Percentiles rank a stretch among this genome's conserved stretches.
These are phyloP conservation scores for Scaptomyza reducta DNA, from an alignment of 2,888 invertebrate genomes.

Conservation along the genomic window DNA sequence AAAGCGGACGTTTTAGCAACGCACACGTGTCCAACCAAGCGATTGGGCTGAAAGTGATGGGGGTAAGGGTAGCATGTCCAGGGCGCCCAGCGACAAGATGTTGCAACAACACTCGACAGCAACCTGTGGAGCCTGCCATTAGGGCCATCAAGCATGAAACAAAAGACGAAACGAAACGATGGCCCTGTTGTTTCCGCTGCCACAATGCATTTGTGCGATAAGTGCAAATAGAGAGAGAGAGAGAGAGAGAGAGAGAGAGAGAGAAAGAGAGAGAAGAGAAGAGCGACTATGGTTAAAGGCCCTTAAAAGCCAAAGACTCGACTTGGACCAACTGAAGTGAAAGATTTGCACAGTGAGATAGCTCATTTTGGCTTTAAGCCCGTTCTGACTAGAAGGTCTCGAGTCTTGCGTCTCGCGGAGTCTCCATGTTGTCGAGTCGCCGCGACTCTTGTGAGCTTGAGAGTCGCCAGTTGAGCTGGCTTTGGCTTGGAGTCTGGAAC, in stretches of 20 bases:
- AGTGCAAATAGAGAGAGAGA: conserved; percentile 44
- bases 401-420: conserved; percentile 6
- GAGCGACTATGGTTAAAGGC: conserved; percentile 46
- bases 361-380: conserved; percentile 70
- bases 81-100: conserved; percentile 74
- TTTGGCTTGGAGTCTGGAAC: conserved; percentile 33
- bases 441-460: not conserved
- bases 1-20: conserved; percentile 77
- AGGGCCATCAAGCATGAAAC: conserved; percentile 73
- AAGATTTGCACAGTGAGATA: conserved; percentile 76
- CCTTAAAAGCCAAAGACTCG: conserved; percentile 62
- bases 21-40: conserved; percentile 69
- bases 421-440: conserved; percentile 5
- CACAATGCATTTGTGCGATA: conserved; percentile 74
- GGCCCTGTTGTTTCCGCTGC: no score
- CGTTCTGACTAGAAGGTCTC: conserved; percentile 30
- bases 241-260: conserved; percentile 1
- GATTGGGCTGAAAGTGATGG: not conserved
- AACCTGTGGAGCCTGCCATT: conserved; percentile 76
- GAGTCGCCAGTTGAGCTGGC: conserved; percentile 6
- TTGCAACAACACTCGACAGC: conserved; percentile 75
- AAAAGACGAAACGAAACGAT: conserved; percentile 55
- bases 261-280: conserved; percentile 4
- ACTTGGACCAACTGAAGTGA: conserved; percentile 46
- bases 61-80: conserved; percentile 38